Evolutionary conservation across 2,888 invertebrate genomes (phyloP), one percentile per base, ranked within the genome.

Genomic region (Thecocarcelia acutangulata): DNA sequence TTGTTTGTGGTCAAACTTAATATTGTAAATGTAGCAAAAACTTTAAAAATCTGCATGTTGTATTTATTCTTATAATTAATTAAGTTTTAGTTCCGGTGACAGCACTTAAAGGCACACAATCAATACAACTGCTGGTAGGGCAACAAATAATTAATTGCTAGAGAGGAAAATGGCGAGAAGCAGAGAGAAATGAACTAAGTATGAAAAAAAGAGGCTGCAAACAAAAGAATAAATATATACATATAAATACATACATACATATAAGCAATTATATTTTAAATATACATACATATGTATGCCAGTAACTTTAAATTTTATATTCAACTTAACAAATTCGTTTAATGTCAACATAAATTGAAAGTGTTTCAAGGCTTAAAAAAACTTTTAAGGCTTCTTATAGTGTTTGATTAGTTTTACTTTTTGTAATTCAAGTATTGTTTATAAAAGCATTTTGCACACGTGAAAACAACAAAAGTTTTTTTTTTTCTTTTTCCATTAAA

Each of bases 1-100:
- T 85, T 85, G 40, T 86, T 83, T 73, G 86, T 83, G 58, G 82
- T 85, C 83, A 85, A 83, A 64, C 83, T 84, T 79, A 84, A 58
- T 42, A 82, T 54, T 54, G 82, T 66, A 82, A 82, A 82, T 73
- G 82, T 75, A 37, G 54, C 33, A 61, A 78, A 59, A 75, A 82
- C 48, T 61, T 82, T 78, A 54, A 78, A 78, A 74, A 78, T 70
- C 24, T 82, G 61, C 61, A 68, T 77, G 56, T 44, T 59, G 24
- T 52, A 6, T 50, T 76, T 69, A 40, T 33, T 75, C 48, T 59
- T 59, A 33, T 42, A n/a, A 28, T 44, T 33, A 50, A 46, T 44
- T 44, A 11, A 21, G 9, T 42, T 58, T 46, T 48, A 24, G 28
- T 48, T 48, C 17, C 61, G 42, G 15, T 19, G 19, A 21, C 46